These are phyloP conservation scores for Boloria selene DNA, from an alignment of 2,888 invertebrate genomes.

Conservation along the genomic window DNA sequence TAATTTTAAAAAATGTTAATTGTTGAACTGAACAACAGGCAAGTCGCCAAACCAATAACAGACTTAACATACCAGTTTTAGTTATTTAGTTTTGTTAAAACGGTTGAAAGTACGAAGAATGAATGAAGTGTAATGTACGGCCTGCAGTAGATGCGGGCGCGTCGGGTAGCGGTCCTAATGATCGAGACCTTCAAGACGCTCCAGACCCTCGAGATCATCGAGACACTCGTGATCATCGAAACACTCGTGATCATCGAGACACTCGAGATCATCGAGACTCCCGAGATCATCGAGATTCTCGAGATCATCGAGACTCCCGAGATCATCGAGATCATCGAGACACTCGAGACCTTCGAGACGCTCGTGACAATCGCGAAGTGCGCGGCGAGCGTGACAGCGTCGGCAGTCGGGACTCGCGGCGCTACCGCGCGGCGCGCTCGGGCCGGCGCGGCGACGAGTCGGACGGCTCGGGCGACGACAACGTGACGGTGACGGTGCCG, in stretches of 20 bases:
- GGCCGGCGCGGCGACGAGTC: constrained; percentile 64
- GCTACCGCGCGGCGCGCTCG: constrained; percentile 5
- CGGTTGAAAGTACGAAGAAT: constrained; percentile 5
- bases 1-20: no score
- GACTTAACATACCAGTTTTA: no score
- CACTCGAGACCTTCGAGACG: neutral
- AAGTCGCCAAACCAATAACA: no score
- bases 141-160: constrained; percentile 41
- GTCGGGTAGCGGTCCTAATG: constrained; percentile 23
- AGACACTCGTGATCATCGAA: neutral
- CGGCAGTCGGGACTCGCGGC: constrained; percentile 33
- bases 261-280: neutral
- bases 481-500: constrained; percentile 83
- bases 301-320: neutral
- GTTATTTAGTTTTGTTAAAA: no score
- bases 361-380: neutral
- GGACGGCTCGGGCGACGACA: constrained; percentile 82
- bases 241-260: neutral
- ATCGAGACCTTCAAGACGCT: neutral
- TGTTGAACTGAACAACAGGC: no score
- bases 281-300: no score
- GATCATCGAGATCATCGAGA: no score
- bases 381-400: constrained; percentile 36
- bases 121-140: constrained; percentile 27
- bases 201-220: neutral